Conservation (phyloP, 2,113 vertebrate genomes). For the Petrocephalus zakoni region DNA sequence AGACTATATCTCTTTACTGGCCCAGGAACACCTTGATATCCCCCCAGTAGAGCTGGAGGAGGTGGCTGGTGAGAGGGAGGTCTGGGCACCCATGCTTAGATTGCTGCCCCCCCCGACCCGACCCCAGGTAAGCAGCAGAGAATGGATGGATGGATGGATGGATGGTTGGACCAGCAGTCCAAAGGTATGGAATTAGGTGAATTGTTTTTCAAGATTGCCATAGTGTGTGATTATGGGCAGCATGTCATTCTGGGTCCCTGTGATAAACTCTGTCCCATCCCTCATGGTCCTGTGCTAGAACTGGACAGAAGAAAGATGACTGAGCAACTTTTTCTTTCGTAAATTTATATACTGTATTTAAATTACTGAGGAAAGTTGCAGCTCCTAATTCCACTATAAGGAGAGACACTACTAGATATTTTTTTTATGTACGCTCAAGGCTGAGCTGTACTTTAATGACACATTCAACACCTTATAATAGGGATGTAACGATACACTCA, state of each 20-base stretch:
- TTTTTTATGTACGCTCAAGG: not conserved
- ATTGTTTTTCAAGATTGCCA: not conserved
- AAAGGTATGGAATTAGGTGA: not conserved
- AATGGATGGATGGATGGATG: too few relatives aligned
- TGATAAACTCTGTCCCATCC: not conserved
- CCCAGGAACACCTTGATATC: too few relatives aligned
- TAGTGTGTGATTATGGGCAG: not conserved
- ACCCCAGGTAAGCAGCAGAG: too few relatives aligned
- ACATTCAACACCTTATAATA: not conserved
- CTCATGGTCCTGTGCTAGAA: not conserved
- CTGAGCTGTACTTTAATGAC: not conserved
- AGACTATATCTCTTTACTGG: too few relatives aligned
- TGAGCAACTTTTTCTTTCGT: not conserved
- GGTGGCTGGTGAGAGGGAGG: too few relatives aligned
- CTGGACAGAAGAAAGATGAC: not conserved
- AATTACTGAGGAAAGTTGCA: not conserved
- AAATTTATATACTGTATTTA: not conserved
- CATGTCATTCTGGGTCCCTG: not conserved
- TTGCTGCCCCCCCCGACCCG: too few relatives aligned
- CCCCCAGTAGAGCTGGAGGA: too few relatives aligned
- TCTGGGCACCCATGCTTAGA: too few relatives aligned
- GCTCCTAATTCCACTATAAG: not conserved
- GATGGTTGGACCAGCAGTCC: not conserved
- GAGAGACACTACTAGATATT: not conserved
- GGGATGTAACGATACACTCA: too few relatives aligned